These are phyloP conservation scores for Eudasyphora cyanicolor DNA, from an alignment of 2,888 invertebrate genomes.

Conservation along the genomic window DNA sequence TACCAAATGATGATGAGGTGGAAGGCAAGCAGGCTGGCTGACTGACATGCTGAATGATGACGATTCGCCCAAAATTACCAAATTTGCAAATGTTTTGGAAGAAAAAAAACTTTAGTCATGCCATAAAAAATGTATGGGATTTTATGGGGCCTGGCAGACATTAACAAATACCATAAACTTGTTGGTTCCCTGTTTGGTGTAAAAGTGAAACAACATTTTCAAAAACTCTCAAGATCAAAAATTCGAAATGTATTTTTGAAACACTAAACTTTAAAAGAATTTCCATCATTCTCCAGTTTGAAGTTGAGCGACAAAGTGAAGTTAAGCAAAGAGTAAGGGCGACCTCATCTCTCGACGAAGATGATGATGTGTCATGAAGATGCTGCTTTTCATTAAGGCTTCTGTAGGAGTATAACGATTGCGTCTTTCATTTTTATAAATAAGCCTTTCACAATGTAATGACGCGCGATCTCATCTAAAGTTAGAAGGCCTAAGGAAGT, in stretches of 20 bases:
- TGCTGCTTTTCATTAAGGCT: not conserved
- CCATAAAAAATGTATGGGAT: conserved; percentile 25
- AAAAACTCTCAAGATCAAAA: not conserved
- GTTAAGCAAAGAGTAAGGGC: not conserved
- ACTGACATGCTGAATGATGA: too few species aligned
- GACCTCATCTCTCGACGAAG: not conserved
- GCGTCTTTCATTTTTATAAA: not conserved
- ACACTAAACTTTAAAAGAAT: not conserved
- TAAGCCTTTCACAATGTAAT: not conserved
- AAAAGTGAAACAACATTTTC: not conserved
- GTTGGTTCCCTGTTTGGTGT: not conserved
- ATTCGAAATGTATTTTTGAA: conserved; percentile 1
- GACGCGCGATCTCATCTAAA: not conserved
- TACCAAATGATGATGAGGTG: conserved; percentile 58
- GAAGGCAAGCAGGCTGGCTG: conserved; percentile 40
- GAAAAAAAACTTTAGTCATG: conserved; percentile 25
- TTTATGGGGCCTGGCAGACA: not conserved
- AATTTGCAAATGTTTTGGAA: conserved; percentile 28
- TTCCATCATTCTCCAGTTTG: too few species aligned
- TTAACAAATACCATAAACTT: not conserved
- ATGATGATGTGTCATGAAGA: not conserved
- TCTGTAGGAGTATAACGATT: not conserved
- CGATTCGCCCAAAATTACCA: conserved; percentile 4
- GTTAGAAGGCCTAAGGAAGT: not conserved
- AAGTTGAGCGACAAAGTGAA: too few species aligned